A percentile compares a stretch with the other conserved stretches of the same genome.
phyloP scores from a whole-genome alignment of 92 coral and sea anemone species.

The Virgularia gustaviana region DNA sequence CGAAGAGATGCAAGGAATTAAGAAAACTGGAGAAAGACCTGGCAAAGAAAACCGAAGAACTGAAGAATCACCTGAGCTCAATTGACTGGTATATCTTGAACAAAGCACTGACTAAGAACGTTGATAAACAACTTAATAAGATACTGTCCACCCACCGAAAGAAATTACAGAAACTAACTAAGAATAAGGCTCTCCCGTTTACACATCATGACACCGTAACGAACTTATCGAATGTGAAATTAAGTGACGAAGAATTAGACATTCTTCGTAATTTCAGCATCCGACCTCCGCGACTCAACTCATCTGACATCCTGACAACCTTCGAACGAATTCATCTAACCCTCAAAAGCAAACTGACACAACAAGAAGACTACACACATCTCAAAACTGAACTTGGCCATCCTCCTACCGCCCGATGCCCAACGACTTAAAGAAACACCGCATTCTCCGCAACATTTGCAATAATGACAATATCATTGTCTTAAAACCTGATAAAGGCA shows the following conservation, averaged over 20 bases:
- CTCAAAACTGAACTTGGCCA: conserved; percentile 34
- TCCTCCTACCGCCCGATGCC: conserved; percentile 12
- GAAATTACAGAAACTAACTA: conserved; percentile 4
- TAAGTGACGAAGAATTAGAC: conserved; percentile 23
- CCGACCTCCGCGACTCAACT: conserved; percentile 43
- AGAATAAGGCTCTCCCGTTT: conserved; percentile 35
- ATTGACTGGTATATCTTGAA: conserved; percentile 11
- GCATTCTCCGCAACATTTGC: not conserved
- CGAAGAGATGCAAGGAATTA: conserved; percentile 6
- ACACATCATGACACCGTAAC: conserved; percentile 48
- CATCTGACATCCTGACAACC: conserved; percentile 38
- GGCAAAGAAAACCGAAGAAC: conserved; percentile 1
- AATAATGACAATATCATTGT: too few species aligned
- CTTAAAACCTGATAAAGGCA: not conserved
- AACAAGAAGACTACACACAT: conserved; percentile 8
- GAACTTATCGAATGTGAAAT: conserved; percentile 34
- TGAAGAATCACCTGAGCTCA: not conserved
- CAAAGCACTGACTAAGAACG: conserved; percentile 8
- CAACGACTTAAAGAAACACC: conserved; percentile 8
- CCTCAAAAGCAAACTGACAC: conserved; percentile 35
- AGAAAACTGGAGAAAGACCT: not conserved
- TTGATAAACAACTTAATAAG: not conserved
- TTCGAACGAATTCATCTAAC: conserved; percentile 36
- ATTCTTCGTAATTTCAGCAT: conserved; percentile 47
- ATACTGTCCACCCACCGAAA: not conserved